Evolutionary conservation across 2,797 vertebrate species (phyloP).

Genomic region (Adrianichthys oophorus): DNA sequence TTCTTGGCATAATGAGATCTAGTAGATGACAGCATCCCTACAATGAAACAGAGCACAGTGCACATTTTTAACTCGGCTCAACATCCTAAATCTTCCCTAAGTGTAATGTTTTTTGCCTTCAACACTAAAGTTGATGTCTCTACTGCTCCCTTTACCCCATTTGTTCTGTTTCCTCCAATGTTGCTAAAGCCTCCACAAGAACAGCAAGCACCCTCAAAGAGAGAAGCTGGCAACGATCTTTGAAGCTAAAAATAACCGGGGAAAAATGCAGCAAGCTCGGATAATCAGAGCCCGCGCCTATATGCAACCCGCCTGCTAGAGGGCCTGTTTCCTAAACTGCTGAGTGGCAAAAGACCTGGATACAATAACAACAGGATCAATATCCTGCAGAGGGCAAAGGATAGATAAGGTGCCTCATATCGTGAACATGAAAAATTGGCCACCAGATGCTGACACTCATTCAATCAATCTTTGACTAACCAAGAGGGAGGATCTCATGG

Average conservation of each 20-base stretch:
- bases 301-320: slow-evolving; percentile 25
- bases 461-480: slow-evolving; percentile 28
- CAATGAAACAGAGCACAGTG: slow-evolving; percentile 32
- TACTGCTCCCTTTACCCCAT: slow-evolving; percentile 35
- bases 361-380: slow-evolving; percentile 64
- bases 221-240: slow-evolving; percentile 64
- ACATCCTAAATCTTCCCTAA: slow-evolving; percentile 30
- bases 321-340: slow-evolving; percentile 55
- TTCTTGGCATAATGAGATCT: slow-evolving; percentile 39
- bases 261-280: slow-evolving; percentile 59
- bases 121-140: slow-evolving; percentile 40
- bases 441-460: slow-evolving; percentile 22
- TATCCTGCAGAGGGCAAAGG: slow-evolving; percentile 45
- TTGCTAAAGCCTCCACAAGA: slow-evolving; percentile 50
- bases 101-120: slow-evolving; percentile 27
- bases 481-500: slow-evolving; percentile 33
- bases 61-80: slow-evolving; percentile 23
- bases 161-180: slow-evolving; percentile 51
- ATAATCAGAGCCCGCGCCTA: slow-evolving; percentile 71
- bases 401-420: slow-evolving; percentile 32
- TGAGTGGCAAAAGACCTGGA: slow-evolving; percentile 65
- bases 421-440: slow-evolving; percentile 35
- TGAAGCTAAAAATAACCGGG: slow-evolving; percentile 74
- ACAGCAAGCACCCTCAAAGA: slow-evolving; percentile 50
- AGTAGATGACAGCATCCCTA: slow-evolving; percentile 7